A percentile compares a stretch with the other conserved stretches of the same genome.
These are phyloP conservation scores for Periophthalmus modestus DNA, from an alignment of 2,113 vertebrate genomes.

Conservation along the genomic window DNA sequence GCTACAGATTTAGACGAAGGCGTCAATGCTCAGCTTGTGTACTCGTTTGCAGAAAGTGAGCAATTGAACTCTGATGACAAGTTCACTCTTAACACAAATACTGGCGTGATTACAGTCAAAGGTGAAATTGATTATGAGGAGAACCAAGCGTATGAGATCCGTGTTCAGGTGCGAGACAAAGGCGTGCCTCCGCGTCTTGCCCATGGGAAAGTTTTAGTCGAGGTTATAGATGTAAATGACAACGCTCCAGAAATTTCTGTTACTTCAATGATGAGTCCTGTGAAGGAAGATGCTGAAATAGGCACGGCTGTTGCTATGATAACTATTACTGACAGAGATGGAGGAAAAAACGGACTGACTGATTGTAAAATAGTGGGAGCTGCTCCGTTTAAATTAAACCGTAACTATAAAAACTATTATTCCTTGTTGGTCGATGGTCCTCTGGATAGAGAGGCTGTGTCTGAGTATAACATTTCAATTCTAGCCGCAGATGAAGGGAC, in stretches of 20 bases:
- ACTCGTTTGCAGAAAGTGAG: constrained; percentile 68
- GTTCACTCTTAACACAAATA: constrained; percentile 72
- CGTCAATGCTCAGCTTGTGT: constrained; percentile 38
- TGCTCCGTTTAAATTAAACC: no score
- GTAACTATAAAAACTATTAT: constrained; percentile 86
- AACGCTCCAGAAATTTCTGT: no score
- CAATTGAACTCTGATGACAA: no score
- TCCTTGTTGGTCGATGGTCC: constrained; percentile 76
- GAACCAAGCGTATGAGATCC: constrained; percentile 50
- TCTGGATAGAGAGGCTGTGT: constrained; percentile 80
- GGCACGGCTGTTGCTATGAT: constrained; percentile 82
- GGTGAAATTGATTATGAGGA: constrained; percentile 72
- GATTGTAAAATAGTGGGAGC: constrained; percentile 64
- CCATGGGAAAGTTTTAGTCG: constrained; percentile 77
- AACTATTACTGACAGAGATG: constrained; percentile 80
- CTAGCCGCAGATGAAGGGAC: no score
- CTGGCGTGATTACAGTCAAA: constrained; percentile 73
- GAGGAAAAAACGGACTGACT: constrained; percentile 79
- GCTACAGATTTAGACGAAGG: constrained; percentile 68
- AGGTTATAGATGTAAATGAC: no score
- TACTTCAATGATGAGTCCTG: no score
- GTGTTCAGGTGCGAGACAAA: constrained; percentile 48
- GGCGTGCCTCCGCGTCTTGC: constrained; percentile 27
- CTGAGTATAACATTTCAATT: no score
- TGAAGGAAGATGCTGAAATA: constrained; percentile 71